phyloP scores from a whole-genome alignment of 2,797 vertebrate genomes.

The Oceanodroma leucorhoa region DNA sequence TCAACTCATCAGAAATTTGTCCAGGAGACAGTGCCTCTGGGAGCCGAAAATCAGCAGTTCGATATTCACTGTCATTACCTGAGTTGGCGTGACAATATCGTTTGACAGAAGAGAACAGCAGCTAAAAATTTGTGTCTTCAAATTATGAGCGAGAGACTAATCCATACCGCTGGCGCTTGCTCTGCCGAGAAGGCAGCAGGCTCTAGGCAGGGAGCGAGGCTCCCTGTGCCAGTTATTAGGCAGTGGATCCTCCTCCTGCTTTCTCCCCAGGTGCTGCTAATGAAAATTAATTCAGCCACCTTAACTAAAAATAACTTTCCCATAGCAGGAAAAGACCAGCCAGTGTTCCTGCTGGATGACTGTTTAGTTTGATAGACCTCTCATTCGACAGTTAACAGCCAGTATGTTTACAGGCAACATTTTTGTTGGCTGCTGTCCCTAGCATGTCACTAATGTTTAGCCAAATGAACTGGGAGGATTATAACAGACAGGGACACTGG shows the following conservation, averaged over 20 bases:
- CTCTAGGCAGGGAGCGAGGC: neutral
- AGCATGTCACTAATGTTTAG: constrained; percentile 5
- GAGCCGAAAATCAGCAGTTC: neutral
- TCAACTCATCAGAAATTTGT: neutral
- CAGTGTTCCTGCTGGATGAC: neutral
- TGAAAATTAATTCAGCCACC: neutral
- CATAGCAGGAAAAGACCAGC: neutral
- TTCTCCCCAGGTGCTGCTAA: neutral
- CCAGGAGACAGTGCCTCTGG: neutral
- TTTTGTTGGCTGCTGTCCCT: constrained; percentile 36
- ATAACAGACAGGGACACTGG: constrained; percentile 4
- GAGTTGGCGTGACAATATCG: rapidly evolving
- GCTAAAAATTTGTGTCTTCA: neutral
- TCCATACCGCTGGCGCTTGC: rapidly evolving
- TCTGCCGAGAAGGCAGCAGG: neutral
- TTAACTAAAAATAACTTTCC: neutral
- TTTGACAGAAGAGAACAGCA: neutral
- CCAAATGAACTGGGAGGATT: constrained; percentile 33
- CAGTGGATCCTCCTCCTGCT: neutral
- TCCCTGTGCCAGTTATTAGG: neutral
- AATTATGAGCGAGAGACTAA: neutral
- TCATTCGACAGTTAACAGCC: neutral
- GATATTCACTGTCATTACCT: neutral
- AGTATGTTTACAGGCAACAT: neutral
- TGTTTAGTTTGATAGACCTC: neutral